These are phyloP conservation scores for Zeuzera pyrina DNA, from an alignment of 2,888 invertebrate genomes.

Conservation along the genomic window DNA sequence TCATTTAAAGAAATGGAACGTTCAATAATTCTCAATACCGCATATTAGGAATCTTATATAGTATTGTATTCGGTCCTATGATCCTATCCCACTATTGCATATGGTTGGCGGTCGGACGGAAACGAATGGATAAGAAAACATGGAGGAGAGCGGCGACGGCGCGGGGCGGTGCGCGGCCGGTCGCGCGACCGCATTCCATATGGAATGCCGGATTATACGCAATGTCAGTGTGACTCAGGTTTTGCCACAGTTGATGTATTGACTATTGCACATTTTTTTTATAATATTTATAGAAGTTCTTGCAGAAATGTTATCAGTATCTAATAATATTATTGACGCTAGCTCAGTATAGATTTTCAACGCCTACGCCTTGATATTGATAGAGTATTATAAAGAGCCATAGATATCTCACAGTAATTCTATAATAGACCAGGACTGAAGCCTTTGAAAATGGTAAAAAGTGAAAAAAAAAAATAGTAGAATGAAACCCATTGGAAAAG, in stretches of 20 bases:
- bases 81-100: constrained; percentile 46
- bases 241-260: constrained; percentile 28
- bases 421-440: no score
- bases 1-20: no score
- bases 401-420: no score
- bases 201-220: constrained; percentile 68
- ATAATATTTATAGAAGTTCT: no score
- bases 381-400: no score
- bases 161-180: constrained; percentile 45
- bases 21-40: no score
- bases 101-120: constrained; percentile 61
- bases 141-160: constrained; percentile 40
- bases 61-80: constrained; percentile 44
- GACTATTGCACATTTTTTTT: constrained; percentile 32
- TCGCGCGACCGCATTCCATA: constrained; percentile 68
- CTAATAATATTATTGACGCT: not conserved
- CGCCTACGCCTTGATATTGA: no score
- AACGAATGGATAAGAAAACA: constrained; percentile 60
- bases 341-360: no score
- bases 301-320: not conserved
- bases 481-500: no score
- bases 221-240: constrained; percentile 65
- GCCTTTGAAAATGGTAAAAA: no score
- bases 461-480: no score
- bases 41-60: no score